Conservation (phyloP, 2,113 vertebrate genomes). For the Willisornis vidua region DNA sequence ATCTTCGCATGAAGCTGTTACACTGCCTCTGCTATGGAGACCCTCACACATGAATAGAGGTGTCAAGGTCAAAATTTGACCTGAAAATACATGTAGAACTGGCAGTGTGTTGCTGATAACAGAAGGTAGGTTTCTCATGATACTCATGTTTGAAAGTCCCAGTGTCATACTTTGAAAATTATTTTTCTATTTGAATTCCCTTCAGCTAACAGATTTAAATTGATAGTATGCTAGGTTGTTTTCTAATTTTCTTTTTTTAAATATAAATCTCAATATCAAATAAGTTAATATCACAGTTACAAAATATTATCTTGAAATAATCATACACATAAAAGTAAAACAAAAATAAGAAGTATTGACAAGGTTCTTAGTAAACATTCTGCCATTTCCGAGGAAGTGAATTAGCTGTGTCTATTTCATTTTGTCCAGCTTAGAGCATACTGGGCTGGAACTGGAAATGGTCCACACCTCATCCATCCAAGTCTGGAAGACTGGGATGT, state of each 20-base stretch:
- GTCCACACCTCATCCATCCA: background rate
- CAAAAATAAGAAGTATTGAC: background rate
- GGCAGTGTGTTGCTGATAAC: background rate
- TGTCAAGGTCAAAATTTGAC: background rate
- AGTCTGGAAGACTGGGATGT: background rate
- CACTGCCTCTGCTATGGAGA: background rate
- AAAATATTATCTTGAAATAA: background rate
- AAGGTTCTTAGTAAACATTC: background rate
- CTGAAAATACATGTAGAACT: background rate
- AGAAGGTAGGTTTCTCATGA: background rate
- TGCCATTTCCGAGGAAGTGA: background rate
- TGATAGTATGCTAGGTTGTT: background rate
- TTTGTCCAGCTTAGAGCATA: background rate
- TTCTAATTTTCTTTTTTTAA: background rate
- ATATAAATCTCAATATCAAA: background rate
- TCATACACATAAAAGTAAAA: background rate
- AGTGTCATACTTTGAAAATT: background rate
- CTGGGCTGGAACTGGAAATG: background rate
- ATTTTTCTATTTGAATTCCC: background rate
- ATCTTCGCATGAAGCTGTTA: background rate
- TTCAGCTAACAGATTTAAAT: background rate
- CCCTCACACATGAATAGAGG: background rate
- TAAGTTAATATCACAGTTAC: background rate
- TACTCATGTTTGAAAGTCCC: background rate
- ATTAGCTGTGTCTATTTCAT: background rate